phyloP scores from a whole-genome alignment of 1,140 invertebrate species.

The Leptopilina clavipes region DNA sequence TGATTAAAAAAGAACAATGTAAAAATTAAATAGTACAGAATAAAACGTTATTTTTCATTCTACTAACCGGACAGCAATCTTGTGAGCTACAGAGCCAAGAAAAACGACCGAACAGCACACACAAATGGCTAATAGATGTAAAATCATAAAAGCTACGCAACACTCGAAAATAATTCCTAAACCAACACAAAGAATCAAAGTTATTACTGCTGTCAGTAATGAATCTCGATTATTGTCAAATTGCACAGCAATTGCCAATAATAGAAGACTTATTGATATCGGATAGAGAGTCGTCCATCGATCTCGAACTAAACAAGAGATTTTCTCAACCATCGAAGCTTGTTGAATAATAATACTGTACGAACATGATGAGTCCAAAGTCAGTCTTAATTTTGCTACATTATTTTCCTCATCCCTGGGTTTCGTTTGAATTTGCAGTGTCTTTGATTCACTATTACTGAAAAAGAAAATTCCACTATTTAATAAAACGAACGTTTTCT shows the following conservation, averaged over 20 bases:
- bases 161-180: conserved; percentile 61
- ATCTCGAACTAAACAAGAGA: conserved; percentile 65
- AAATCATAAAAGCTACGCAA: conserved; percentile 72
- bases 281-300: conserved; percentile 68
- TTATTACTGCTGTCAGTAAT: conserved; percentile 53
- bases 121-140: conserved; percentile 71
- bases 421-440: conserved; percentile 74
- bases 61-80: conserved; percentile 75
- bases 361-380: conserved; percentile 77
- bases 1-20: too few relatives aligned
- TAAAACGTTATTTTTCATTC: neutral
- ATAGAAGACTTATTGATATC: conserved; percentile 62
- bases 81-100: conserved; percentile 77
- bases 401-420: conserved; percentile 63
- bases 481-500: too few relatives aligned
- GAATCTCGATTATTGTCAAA: conserved; percentile 52
- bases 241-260: conserved; percentile 64
- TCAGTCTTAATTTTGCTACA: conserved; percentile 73
- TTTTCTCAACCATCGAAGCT: conserved; percentile 61
- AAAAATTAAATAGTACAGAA: neutral
- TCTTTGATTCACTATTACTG: conserved; percentile 72
- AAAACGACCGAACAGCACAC: conserved; percentile 75
- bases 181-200: conserved; percentile 50
- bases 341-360: conserved; percentile 73
- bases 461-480: conserved; percentile 50